These are phyloP conservation scores for Paedocypris sp. DNA, from an alignment of 2,113 vertebrate species.

Conservation along the genomic window DNA sequence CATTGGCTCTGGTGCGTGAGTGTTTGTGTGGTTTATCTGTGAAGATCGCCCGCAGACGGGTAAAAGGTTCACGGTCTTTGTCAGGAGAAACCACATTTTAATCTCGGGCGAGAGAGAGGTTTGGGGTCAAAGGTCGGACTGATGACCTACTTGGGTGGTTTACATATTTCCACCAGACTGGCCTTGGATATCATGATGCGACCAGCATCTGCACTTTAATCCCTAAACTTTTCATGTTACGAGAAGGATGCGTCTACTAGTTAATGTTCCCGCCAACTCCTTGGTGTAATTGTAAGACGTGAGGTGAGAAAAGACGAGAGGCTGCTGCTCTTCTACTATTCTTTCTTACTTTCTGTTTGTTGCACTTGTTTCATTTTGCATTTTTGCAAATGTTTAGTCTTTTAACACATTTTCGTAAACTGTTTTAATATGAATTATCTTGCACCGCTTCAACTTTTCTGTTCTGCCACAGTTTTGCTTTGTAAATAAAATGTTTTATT, in stretches of 20 bases:
- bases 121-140: neutral
- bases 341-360: no score
- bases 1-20: no score
- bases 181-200: constrained; percentile 1
- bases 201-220: constrained; percentile 13
- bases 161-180: neutral
- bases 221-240: neutral
- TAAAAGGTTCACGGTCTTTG: neutral
- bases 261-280: neutral
- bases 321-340: no score
- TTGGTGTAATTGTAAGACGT: neutral
- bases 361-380: no score
- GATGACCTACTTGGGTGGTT: neutral
- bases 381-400: no score
- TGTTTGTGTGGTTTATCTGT: neutral
- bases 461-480: no score
- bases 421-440: no score
- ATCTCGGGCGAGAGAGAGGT: neutral
- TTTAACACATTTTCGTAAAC: no score
- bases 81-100: neutral
- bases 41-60: neutral
- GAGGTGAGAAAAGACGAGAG: neutral
- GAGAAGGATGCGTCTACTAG: neutral
- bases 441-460: no score
- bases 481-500: no score